These are phyloP conservation scores for Atta colombica DNA, from an alignment of 1,140 invertebrate genomes.

Conservation along the genomic window DNA sequence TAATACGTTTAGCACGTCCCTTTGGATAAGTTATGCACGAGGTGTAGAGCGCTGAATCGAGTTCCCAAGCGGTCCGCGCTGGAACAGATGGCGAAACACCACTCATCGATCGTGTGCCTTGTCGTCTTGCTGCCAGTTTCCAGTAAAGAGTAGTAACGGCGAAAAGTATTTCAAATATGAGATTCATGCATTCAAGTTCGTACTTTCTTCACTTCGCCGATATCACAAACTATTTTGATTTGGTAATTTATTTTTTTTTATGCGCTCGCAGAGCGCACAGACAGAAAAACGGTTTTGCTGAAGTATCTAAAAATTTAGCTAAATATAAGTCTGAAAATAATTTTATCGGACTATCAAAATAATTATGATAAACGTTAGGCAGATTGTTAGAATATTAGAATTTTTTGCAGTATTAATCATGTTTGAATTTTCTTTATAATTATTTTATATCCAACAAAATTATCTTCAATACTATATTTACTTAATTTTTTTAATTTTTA, in stretches of 20 bases:
- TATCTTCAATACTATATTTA: too few species aligned
- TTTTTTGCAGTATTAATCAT: too few species aligned
- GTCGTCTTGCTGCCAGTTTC: conserved; percentile 55
- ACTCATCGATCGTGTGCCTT: conserved; percentile 69
- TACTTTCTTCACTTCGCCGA: neutral
- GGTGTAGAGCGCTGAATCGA: conserved; percentile 68
- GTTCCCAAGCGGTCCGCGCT: conserved; percentile 63
- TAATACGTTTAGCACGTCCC: conserved; percentile 64
- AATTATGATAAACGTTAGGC: too few species aligned
- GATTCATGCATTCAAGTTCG: conserved; percentile 41
- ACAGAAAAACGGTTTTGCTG: too few species aligned
- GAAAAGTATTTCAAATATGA: conserved; percentile 40
- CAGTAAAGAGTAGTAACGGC: conserved; percentile 27
- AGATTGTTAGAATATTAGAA: too few species aligned
- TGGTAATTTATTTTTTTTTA: conserved; percentile 6
- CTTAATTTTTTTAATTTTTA: too few species aligned
- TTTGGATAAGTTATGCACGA: conserved; percentile 67
- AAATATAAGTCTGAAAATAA: too few species aligned
- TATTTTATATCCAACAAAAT: too few species aligned
- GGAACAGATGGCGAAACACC: conserved; percentile 72
- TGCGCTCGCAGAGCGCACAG: neutral
- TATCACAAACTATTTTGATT: neutral
- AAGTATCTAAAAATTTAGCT: too few species aligned
- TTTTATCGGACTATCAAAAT: too few species aligned
- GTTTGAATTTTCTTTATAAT: too few species aligned